A percentile compares a stretch with the other conserved stretches of the same genome.
phyloP scores from a whole-genome alignment of 1,140 invertebrate species.

The Meloidogyne floridensis region DNA sequence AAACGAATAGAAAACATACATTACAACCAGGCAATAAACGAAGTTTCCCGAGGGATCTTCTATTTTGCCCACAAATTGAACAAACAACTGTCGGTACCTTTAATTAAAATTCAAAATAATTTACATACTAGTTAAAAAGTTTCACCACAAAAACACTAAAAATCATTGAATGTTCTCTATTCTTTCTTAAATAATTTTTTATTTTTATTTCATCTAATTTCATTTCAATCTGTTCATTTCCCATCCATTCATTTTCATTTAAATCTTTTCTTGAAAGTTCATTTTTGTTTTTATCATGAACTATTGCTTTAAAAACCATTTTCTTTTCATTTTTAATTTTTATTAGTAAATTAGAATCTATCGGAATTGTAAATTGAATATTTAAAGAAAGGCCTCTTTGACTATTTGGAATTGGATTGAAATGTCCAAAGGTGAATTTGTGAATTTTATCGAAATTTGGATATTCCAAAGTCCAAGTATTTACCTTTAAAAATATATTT shows the following conservation, averaged over 20 bases:
- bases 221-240: not conserved
- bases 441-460: conserved; percentile 3
- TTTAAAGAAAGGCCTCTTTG: not conserved
- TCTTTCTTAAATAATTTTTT: not conserved
- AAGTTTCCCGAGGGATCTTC: not conserved
- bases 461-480: not conserved
- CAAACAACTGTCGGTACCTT: not conserved
- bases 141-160: not conserved
- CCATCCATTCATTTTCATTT: conserved; percentile 7
- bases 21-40: not conserved
- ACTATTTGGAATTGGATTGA: conserved; percentile 2
- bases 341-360: not conserved
- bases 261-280: not conserved
- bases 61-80: conserved; percentile 3
- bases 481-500: not conserved
- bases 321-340: conserved; percentile 1
- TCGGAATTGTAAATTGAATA: conserved; percentile 2
- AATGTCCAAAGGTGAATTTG: not conserved
- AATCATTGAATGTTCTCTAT: not conserved
- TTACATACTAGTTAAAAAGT: not conserved
- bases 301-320: not conserved
- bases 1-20: not conserved
- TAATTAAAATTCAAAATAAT: not conserved
- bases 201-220: not conserved
- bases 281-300: conserved; percentile 1